Conservation (phyloP, 2,113 vertebrate genomes). For the Girardinichthys multiradiatus region DNA sequence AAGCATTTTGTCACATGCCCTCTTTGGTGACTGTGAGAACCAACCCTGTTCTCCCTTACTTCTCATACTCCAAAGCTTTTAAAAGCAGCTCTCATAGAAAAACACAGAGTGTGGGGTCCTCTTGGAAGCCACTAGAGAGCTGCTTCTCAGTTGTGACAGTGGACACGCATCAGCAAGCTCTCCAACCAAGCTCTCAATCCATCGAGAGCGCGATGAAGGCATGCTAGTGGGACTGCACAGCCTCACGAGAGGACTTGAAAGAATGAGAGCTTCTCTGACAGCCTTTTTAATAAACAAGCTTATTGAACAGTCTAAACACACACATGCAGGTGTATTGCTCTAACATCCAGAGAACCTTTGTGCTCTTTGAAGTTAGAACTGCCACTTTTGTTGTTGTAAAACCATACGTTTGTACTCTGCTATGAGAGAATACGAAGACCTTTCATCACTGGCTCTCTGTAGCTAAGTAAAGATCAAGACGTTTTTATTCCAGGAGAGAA, state of each 20-base stretch:
- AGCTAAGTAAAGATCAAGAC: background rate
- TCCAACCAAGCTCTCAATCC: background rate
- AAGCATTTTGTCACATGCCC: no score
- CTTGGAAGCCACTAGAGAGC: constrained; percentile 1
- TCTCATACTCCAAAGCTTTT: background rate
- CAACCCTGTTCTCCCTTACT: background rate
- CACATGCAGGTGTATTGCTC: constrained; percentile 1
- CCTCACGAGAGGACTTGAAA: constrained; percentile 2
- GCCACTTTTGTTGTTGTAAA: constrained; percentile 9
- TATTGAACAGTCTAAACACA: constrained; percentile 8
- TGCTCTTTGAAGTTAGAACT: constrained; percentile 23
- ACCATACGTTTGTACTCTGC: background rate
- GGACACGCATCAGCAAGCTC: constrained; percentile 7
- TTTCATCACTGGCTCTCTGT: background rate
- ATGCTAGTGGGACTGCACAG: constrained; percentile 12
- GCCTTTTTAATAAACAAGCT: constrained; percentile 9
- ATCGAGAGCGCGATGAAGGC: constrained; percentile 12
- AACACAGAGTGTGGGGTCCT: background rate
- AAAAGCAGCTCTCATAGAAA: background rate
- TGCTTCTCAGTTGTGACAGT: background rate
- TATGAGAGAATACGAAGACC: background rate
- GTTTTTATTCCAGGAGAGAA: constrained; percentile 6
- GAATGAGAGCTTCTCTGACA: background rate
- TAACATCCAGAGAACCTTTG: constrained; percentile 15
- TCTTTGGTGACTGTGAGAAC: no score